These are phyloP conservation scores for Sminthurides aquaticus DNA, from an alignment of 2,888 invertebrate genomes.

Conservation along the genomic window DNA sequence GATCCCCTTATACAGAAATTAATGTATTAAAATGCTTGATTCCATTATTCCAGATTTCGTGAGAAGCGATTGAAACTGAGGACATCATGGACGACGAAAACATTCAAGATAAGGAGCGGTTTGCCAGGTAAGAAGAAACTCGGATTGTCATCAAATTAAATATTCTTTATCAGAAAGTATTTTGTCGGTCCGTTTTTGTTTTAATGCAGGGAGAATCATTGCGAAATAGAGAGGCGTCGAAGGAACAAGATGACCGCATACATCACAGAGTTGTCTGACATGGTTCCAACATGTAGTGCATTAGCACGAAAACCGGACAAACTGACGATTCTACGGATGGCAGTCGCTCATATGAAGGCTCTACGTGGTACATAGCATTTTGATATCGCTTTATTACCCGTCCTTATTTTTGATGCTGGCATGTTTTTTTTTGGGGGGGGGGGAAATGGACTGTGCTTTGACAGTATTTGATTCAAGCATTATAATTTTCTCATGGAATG, in stretches of 20 bases:
- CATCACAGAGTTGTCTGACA: constrained; percentile 97
- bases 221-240: constrained; percentile 95
- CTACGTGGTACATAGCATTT: constrained; percentile 68
- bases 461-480: too few species aligned
- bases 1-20: too few species aligned
- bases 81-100: constrained; percentile 88
- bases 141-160: constrained; percentile 1
- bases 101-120: constrained; percentile 93
- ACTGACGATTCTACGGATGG: constrained; percentile 97
- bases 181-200: constrained; percentile 43
- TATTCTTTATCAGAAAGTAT: constrained; percentile 30
- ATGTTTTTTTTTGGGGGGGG: too few species aligned
- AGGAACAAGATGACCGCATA: constrained; percentile 99
- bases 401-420: too few species aligned
- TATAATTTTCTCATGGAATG: too few species aligned
- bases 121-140: constrained; percentile 68
- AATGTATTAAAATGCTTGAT: too few species aligned
- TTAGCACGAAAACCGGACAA: constrained; percentile 98
- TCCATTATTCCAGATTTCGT: not conserved
- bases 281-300: constrained; percentile 98
- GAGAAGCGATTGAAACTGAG: constrained; percentile 47
- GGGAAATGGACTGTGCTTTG: too few species aligned
- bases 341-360: constrained; percentile 98
- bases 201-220: constrained; percentile 89
- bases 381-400: too few species aligned